phyloP scores from a whole-genome alignment of 2,888 invertebrate genomes.

The Cephus sareptanus region DNA sequence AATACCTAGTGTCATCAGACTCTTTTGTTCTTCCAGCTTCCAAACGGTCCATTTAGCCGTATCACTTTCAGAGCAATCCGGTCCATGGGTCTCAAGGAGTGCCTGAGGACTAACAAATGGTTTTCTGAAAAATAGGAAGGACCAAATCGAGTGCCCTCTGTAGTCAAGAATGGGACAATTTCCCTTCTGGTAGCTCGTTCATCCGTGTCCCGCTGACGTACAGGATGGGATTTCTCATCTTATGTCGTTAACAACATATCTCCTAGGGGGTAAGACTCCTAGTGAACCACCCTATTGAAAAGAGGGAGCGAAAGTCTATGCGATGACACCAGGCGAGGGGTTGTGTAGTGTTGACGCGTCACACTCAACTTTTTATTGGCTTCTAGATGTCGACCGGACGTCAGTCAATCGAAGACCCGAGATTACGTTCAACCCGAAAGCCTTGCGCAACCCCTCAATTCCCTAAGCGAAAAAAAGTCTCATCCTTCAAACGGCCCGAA shows the following conservation, averaged over 20 bases:
- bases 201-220: not conserved
- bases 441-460: not conserved
- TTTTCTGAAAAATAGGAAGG: not conserved
- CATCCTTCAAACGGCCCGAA: conserved; percentile 9
- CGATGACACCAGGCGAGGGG: not conserved
- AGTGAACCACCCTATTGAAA: not conserved
- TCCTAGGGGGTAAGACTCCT: not conserved
- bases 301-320: not conserved
- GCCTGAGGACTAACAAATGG: not conserved
- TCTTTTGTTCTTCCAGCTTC: not conserved
- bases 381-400: conserved; percentile 25
- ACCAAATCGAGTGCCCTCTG: not conserved
- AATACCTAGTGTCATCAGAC: not conserved
- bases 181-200: not conserved
- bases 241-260: not conserved
- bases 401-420: conserved; percentile 18
- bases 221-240: not conserved
- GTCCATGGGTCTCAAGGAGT: not conserved
- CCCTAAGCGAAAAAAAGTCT: not conserved
- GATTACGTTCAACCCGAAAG: not conserved
- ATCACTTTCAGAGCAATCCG: not conserved
- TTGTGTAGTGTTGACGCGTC: conserved; percentile 11
- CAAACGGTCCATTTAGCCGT: not conserved
- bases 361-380: conserved; percentile 29
- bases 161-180: not conserved